A percentile compares a stretch with the other conserved stretches of the same genome.
These are phyloP conservation scores for Anseranas semipalmata DNA, from an alignment of 2,113 vertebrate species.

Conservation along the genomic window DNA sequence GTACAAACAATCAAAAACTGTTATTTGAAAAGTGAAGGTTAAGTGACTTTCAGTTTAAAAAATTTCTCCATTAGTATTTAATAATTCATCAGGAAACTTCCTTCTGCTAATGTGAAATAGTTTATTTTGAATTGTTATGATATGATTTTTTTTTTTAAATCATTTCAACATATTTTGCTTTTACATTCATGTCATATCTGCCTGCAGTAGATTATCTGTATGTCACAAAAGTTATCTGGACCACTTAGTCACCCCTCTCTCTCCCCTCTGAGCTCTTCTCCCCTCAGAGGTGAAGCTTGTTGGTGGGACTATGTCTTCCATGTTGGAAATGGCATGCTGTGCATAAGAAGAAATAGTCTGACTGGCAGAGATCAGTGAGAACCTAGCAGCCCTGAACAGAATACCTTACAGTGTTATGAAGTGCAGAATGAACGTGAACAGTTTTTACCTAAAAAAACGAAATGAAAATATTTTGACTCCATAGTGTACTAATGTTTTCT, in stretches of 20 bases:
- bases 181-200: background rate
- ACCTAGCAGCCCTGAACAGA: background rate
- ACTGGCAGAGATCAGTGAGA: background rate
- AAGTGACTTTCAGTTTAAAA: background rate
- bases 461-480: background rate
- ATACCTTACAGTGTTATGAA: rapidly evolving
- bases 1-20: background rate
- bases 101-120: background rate
- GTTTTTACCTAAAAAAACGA: background rate
- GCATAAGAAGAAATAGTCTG: background rate
- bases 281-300: background rate
- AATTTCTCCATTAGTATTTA: background rate
- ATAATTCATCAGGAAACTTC: conserved; percentile 13
- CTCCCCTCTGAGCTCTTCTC: background rate
- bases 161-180: background rate
- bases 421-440: rapidly evolving
- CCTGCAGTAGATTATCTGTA: background rate
- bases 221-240: background rate
- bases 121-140: background rate
- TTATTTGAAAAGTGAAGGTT: background rate
- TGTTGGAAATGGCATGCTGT: background rate
- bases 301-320: background rate
- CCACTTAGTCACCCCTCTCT: background rate
- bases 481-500: background rate
- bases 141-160: background rate